phyloP scores from a whole-genome alignment of 2,797 vertebrate species.

The Monodelphis domestica region DNA sequence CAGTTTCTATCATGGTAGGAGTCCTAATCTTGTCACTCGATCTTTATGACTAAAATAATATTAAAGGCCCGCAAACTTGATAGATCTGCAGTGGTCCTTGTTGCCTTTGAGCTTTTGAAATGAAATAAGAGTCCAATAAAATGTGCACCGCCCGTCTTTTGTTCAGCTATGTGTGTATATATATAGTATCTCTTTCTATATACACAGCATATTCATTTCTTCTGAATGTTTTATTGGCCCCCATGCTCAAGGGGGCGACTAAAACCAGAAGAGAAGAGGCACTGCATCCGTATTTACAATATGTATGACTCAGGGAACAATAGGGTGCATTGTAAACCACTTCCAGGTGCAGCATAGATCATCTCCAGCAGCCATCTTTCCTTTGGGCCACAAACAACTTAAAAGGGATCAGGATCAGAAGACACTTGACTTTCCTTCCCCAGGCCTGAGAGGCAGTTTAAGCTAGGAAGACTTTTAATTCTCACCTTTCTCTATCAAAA shows the following conservation, averaged over 20 bases:
- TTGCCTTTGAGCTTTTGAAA: constrained; percentile 63
- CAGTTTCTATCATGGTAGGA: constrained; percentile 66
- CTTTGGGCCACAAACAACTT: constrained; percentile 11
- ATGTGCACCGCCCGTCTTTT: constrained; percentile 65
- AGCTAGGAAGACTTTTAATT: constrained; percentile 54
- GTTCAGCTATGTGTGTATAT: constrained; percentile 71
- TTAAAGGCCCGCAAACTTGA: constrained; percentile 69
- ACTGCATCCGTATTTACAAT: constrained; percentile 58
- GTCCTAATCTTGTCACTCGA: constrained; percentile 68
- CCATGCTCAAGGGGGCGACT: constrained; percentile 52
- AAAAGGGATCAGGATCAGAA: constrained; percentile 24
- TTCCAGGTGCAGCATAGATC: constrained; percentile 59
- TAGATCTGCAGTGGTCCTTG: constrained; percentile 62
- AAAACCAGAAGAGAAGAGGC: constrained; percentile 50
- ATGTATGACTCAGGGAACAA: constrained; percentile 39
- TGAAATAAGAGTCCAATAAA: constrained; percentile 81
- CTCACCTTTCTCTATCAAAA: constrained; percentile 56
- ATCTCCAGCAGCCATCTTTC: constrained; percentile 8
- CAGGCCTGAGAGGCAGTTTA: constrained; percentile 26
- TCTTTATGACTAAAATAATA: constrained; percentile 77
- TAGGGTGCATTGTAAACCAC: constrained; percentile 27
- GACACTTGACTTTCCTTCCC: constrained; percentile 55
- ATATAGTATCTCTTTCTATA: constrained; percentile 70
- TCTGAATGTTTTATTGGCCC: constrained; percentile 70
- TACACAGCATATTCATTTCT: constrained; percentile 71